Percentiles rank a stretch among this genome's conserved stretches.
phyloP scores from a whole-genome alignment of 2,797 vertebrate species.

The Acanthurus lineatus region DNA sequence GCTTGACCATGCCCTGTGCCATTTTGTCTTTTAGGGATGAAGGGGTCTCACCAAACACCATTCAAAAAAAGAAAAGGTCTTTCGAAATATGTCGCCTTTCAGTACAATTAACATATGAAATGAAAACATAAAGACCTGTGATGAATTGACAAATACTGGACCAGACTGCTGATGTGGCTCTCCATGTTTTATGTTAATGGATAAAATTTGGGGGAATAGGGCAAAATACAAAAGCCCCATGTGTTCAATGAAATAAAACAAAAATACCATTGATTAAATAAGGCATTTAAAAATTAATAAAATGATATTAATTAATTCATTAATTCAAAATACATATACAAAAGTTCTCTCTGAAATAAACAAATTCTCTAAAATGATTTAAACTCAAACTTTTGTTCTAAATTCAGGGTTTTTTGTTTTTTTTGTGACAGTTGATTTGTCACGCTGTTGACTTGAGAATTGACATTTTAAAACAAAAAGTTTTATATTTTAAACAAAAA shows the following conservation, averaged over 20 bases:
- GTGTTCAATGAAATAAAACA: background rate
- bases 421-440: background rate
- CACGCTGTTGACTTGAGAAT: background rate
- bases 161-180: background rate
- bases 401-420: no score
- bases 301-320: background rate
- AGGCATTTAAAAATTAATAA: background rate
- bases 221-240: background rate
- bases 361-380: background rate
- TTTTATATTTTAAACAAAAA: background rate
- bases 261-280: background rate
- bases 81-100: background rate
- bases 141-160: background rate
- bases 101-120: background rate
- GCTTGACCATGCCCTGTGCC: slow-evolving; percentile 22
- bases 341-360: background rate
- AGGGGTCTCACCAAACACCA: slow-evolving; percentile 31
- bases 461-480: background rate
- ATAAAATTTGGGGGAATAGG: background rate
- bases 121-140: background rate
- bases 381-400: background rate
- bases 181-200: background rate
- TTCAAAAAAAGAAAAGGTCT: slow-evolving; percentile 9
- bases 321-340: background rate
- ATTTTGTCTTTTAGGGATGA: background rate